Conservation (phyloP, 2,113 vertebrate species). For the Psilopsiagon aymara region DNA sequence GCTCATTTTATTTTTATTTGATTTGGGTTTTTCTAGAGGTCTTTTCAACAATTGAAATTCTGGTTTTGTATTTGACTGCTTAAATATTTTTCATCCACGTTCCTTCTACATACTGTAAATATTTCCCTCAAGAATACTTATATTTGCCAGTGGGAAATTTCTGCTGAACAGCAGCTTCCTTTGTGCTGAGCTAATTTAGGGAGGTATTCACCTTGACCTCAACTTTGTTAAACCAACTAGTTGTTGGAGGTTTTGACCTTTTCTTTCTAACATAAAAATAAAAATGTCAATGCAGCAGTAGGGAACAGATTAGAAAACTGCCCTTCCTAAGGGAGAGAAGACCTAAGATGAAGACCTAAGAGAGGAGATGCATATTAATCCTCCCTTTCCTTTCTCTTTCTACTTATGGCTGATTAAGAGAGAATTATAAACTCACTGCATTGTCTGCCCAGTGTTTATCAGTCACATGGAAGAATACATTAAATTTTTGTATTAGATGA, state of each 20-base stretch:
- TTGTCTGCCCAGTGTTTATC: not conserved
- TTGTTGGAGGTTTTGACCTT: not conserved
- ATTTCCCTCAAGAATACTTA: not conserved
- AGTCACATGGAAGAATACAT: not conserved
- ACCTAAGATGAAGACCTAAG: not conserved
- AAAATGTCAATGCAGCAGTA: not conserved
- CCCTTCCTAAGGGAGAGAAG: not conserved
- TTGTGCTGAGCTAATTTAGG: slow-evolving; percentile 1
- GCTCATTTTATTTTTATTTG: not conserved
- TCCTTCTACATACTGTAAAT: not conserved
- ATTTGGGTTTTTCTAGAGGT: not conserved
- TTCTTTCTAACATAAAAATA: slow-evolving; percentile 18
- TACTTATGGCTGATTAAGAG: not conserved
- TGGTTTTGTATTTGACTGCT: not conserved
- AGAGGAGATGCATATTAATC: not conserved
- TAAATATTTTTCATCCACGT: not conserved
- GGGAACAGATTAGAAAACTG: not conserved
- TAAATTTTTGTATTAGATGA: not conserved
- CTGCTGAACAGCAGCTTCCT: not conserved
- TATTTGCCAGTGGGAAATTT: not conserved
- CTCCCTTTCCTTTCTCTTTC: not conserved
- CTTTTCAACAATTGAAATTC: not conserved
- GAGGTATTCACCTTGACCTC: not conserved
- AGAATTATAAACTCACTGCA: not conserved
- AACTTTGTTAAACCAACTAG: not conserved